Base-by-base conservation (phyloP, 2,113 vertebrate genomes). In the Pedetes capensis region DNA sequence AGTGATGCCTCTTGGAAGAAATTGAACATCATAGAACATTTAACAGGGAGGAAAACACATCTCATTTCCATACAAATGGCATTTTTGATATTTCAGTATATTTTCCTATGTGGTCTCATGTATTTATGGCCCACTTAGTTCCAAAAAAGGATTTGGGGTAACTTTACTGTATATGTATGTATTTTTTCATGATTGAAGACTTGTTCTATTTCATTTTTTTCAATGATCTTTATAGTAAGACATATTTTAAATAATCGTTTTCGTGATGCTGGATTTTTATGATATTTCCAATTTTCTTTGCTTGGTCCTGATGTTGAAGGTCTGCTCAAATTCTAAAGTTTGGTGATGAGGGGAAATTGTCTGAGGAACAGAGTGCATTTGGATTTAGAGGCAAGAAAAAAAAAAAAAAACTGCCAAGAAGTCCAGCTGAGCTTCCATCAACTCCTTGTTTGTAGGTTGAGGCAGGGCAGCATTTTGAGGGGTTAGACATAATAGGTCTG, bases 201-300 rank as follows among this genome's bases (percentile, higher is more conserved):
- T 59, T 42, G 55, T 47, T 76, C 37, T 66, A 6, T 42, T 64
- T 44, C 37, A 49, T 44, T 69, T 37, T 42, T 59, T 80, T 22
- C 8, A 34, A 16, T 44, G 93, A 39, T 22, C 1, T 89, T 92
- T 76, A n/a, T 18, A 94, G 78, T n/a, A 79, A n/a, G 82, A 53
- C n/a, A 63, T 59, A 23, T 79, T 94, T 88, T 93, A 68, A 81
- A 1, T 81, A 51, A 61, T 81, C 34, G 13, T 64, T 83, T 82
- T 90, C 34, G 39, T 82, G 69, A 44, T 91, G 74, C 42, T 87
- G 78, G 68, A 69, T 53, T 91, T 94, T 91, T 76, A 74, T 39
- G 51, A 3, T 59, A 42, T 34, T 69, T 86, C 39, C n/a, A 76
- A 17, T 44, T 2, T 71, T n/a, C n/a, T 91, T 82, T 83, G 18